Percentiles rank a stretch among this genome's conserved stretches.
Conservation (phyloP, 2,888 invertebrate genomes). For the Malthinus seriepunctatus region DNA sequence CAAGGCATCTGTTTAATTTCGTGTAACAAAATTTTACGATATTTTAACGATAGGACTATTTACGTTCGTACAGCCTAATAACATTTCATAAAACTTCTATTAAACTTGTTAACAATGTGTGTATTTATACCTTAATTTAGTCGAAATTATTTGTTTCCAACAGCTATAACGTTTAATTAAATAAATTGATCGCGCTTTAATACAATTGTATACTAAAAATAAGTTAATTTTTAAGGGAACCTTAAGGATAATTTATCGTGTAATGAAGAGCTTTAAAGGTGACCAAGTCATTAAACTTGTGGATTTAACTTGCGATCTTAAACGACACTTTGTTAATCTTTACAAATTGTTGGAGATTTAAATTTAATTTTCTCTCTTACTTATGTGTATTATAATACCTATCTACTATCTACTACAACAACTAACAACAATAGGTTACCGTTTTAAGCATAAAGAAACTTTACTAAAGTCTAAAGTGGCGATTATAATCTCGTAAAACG, state of each 20-base stretch:
- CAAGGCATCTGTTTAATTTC: conserved; percentile 24
- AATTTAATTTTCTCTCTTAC: conserved; percentile 25
- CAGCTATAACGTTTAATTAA: background rate
- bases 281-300: conserved; percentile 39
- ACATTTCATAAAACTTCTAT: conserved; percentile 19
- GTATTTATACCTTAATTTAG: conserved; percentile 8
- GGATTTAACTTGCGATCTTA: conserved; percentile 34
- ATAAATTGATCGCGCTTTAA: background rate
- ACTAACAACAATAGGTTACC: too few species aligned
- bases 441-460: too few species aligned
- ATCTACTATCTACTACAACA: too few species aligned
- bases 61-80: conserved; percentile 18
- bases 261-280: conserved; percentile 21
- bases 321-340: conserved; percentile 33
- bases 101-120: conserved; percentile 17
- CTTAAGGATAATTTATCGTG: conserved; percentile 5
- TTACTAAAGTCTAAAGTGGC: too few species aligned
- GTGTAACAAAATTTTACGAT: conserved; percentile 22
- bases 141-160: background rate
- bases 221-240: background rate
- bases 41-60: conserved; percentile 23
- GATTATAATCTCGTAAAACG: too few species aligned
- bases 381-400: too few species aligned
- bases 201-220: background rate
- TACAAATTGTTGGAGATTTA: conserved; percentile 39